These are phyloP conservation scores for Pangasius krempfi DNA, from an alignment of 2,797 vertebrate genomes.

Conservation along the genomic window DNA sequence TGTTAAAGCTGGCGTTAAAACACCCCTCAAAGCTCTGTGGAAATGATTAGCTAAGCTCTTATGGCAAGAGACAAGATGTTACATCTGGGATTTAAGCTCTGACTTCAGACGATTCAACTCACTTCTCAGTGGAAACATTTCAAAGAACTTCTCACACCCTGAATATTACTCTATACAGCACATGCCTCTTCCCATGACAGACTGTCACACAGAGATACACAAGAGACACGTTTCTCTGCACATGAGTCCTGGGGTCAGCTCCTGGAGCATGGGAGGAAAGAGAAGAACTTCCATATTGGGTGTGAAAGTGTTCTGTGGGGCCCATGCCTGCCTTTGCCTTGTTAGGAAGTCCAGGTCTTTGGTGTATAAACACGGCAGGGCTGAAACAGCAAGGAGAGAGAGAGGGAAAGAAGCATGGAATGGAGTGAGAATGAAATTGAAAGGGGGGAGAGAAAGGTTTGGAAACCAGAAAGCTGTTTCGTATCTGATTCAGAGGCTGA, in stretches of 20 bases:
- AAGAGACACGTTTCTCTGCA: conserved; percentile 52
- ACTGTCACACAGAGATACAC: conserved; percentile 41
- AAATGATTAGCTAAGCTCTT: conserved; percentile 16
- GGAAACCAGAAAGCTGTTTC: conserved; percentile 29
- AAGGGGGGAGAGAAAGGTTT: conserved; percentile 30
- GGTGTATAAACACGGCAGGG: conserved; percentile 73
- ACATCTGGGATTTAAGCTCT: conserved; percentile 21
- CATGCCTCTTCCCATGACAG: conserved; percentile 25
- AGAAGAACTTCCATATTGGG: conserved; percentile 79
- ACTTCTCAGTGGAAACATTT: conserved; percentile 32
- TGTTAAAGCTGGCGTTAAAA: background rate
- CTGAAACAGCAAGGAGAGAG: conserved; percentile 46
- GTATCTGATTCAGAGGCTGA: conserved; percentile 50
- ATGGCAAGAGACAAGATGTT: background rate
- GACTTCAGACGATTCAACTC: conserved; percentile 5
- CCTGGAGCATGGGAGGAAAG: conserved; percentile 57
- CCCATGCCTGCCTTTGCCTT: conserved; percentile 72
- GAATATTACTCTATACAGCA: conserved; percentile 2
- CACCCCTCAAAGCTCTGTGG: background rate
- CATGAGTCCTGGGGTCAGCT: conserved; percentile 62
- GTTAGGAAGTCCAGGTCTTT: conserved; percentile 76
- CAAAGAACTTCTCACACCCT: conserved; percentile 14
- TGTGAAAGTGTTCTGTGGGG: conserved; percentile 65
- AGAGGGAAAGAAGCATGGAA: conserved; percentile 20
- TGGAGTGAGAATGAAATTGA: conserved; percentile 16